Percentiles rank a stretch among this genome's conserved stretches.
These are phyloP conservation scores for Alethe castanea DNA, from an alignment of 2,113 vertebrate genomes.

Conservation along the genomic window DNA sequence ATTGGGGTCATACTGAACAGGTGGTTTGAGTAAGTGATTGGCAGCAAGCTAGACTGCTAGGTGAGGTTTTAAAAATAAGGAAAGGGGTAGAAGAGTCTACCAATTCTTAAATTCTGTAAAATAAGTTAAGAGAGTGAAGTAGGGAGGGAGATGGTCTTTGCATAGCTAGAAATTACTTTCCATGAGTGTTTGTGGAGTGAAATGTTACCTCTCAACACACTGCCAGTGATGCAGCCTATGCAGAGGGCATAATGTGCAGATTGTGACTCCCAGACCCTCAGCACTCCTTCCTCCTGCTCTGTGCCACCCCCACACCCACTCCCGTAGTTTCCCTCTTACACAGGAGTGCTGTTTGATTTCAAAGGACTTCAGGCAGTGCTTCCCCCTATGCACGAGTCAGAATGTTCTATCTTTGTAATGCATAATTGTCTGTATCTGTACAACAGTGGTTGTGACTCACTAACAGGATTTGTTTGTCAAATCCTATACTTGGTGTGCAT, in stretches of 20 bases:
- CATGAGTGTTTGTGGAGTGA: neutral
- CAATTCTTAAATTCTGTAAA: neutral
- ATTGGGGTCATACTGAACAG: neutral
- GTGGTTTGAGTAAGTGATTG: neutral
- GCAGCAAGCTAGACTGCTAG: neutral
- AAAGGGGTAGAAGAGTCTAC: neutral
- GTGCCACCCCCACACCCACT: neutral
- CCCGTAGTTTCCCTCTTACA: neutral
- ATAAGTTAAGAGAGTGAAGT: neutral
- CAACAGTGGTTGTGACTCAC: neutral
- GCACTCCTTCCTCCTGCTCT: neutral
- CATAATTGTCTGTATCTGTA: neutral
- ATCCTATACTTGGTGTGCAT: neutral
- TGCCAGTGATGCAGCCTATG: neutral
- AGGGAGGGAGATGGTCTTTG: neutral
- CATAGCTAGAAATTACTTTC: neutral
- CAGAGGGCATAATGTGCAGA: fast-evolving
- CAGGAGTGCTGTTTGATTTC: neutral
- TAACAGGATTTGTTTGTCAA: neutral
- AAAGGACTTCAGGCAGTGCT: neutral
- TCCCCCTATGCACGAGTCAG: neutral
- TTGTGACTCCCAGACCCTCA: neutral
- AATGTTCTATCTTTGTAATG: neutral
- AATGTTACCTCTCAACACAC: neutral
- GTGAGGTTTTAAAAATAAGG: neutral